These are phyloP conservation scores for Athalia cordata DNA, from an alignment of 2,888 invertebrate genomes.

Conservation along the genomic window DNA sequence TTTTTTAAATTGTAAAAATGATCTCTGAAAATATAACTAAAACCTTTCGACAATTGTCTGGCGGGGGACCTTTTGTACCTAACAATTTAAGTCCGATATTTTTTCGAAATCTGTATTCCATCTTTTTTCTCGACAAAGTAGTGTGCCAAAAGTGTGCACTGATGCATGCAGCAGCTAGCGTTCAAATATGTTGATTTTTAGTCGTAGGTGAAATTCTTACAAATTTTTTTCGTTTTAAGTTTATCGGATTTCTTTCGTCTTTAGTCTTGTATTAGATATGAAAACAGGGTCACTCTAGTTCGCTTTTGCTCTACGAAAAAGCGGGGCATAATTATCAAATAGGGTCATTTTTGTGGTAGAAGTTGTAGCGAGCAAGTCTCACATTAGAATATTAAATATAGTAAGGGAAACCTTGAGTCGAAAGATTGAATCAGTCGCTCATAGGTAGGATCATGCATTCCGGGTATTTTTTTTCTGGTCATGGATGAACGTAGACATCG, in stretches of 20 bases:
- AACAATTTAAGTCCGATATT: background rate
- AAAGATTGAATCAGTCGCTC: background rate
- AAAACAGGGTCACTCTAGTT: slow-evolving; percentile 29
- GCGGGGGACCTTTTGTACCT: background rate
- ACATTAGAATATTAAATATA: slow-evolving; percentile 2
- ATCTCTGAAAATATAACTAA: slow-evolving; percentile 14
- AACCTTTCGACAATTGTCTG: background rate
- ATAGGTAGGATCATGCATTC: background rate
- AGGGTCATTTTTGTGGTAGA: background rate
- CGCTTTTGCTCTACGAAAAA: background rate
- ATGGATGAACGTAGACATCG: background rate
- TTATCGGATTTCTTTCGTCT: background rate
- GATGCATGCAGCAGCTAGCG: background rate
- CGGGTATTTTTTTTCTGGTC: background rate
- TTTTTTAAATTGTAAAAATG: slow-evolving; percentile 1
- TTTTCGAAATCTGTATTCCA: background rate
- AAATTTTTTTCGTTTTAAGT: background rate
- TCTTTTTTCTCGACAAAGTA: background rate
- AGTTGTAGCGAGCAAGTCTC: background rate
- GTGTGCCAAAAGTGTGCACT: slow-evolving; percentile 6
- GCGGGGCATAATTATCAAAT: slow-evolving; percentile 12
- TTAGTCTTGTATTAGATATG: background rate
- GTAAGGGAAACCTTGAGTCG: background rate
- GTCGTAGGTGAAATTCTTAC: background rate
- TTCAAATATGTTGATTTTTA: background rate